Percentiles rank a stretch among this genome's conserved stretches.
These are phyloP conservation scores for Drosophila subpulchrella DNA, from an alignment of 1,140 invertebrate genomes.

Conservation along the genomic window DNA sequence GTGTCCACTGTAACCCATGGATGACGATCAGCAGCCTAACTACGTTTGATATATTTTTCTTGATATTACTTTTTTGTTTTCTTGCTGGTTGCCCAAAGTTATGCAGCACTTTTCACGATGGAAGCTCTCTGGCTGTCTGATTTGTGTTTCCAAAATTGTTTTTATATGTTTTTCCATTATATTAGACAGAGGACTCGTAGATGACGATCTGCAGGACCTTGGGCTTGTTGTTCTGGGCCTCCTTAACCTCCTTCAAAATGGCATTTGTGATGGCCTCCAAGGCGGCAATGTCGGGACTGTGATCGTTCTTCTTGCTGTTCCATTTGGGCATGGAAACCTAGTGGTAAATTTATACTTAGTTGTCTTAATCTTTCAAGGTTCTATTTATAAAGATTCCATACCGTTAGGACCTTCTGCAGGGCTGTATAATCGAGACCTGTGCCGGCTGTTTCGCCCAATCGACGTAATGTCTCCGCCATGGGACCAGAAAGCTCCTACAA, in stretches of 20 bases:
- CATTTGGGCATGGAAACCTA: slow-evolving; percentile 86
- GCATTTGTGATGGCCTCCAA: slow-evolving; percentile 90
- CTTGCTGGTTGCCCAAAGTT: slow-evolving; percentile 17
- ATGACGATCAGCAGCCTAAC: slow-evolving; percentile 38
- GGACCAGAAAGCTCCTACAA: slow-evolving; percentile 90
- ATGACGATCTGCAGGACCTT: slow-evolving; percentile 93
- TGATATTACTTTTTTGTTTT: slow-evolving; percentile 24
- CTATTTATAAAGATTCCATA: slow-evolving; percentile 56
- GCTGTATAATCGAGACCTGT: slow-evolving; percentile 87
- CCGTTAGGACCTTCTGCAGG: slow-evolving; percentile 88
- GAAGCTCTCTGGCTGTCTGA: slow-evolving; percentile 26
- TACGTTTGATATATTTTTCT: slow-evolving; percentile 59
- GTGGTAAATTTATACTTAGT: background rate
- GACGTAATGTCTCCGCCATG: slow-evolving; percentile 90
- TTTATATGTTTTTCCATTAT: background rate
- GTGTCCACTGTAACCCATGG: slow-evolving; percentile 30
- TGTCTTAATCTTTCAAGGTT: background rate
- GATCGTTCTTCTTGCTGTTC: slow-evolving; percentile 84
- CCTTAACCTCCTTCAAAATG: slow-evolving; percentile 86
- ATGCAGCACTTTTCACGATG: slow-evolving; percentile 31
- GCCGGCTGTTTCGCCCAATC: slow-evolving; percentile 90
- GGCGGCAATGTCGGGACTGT: slow-evolving; percentile 89
- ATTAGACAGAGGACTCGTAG: slow-evolving; percentile 91
- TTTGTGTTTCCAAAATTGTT: background rate
- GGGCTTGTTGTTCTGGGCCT: slow-evolving; percentile 84